Percentiles rank a stretch among this genome's conserved stretches.
These are phyloP conservation scores for Habrosyne pyritoides DNA, from an alignment of 2,888 invertebrate species.

Conservation along the genomic window DNA sequence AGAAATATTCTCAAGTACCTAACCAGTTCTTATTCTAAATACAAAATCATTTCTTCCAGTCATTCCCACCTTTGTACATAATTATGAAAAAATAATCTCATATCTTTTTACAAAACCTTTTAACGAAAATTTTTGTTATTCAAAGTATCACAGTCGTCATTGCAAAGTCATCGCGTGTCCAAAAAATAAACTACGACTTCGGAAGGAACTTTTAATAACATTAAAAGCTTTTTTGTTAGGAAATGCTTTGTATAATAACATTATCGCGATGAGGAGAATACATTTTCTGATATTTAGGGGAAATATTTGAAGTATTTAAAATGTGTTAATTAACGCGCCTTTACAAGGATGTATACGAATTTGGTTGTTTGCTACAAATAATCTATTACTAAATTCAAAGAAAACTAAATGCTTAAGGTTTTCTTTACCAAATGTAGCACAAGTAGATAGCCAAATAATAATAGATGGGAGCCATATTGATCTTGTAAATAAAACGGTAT, in stretches of 20 bases:
- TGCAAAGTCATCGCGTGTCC: conserved; percentile 26
- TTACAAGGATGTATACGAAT: neutral
- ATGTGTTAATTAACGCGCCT: neutral
- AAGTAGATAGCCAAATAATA: too few species aligned
- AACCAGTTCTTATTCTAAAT: too few species aligned
- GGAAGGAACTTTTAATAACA: conserved; percentile 40
- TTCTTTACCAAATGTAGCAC: too few species aligned
- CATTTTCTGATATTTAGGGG: neutral
- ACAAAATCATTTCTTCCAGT: too few species aligned
- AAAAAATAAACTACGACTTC: conserved; percentile 18
- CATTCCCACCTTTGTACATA: neutral
- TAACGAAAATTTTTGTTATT: neutral
- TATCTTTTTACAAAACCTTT: neutral
- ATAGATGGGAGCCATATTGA: too few species aligned
- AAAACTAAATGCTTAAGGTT: too few species aligned
- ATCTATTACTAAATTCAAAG: neutral
- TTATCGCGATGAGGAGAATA: neutral
- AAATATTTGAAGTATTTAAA: neutral
- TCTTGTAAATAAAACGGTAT: too few species aligned
- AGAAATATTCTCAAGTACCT: too few species aligned
- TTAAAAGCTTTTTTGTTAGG: conserved; percentile 57
- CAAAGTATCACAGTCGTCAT: neutral
- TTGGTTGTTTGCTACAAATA: neutral
- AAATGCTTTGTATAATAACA: conserved; percentile 10
- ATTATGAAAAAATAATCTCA: neutral